These are phyloP conservation scores for Porites australiensis DNA, from an alignment of 64 coral and sea anemone genomes.

Conservation along the genomic window DNA sequence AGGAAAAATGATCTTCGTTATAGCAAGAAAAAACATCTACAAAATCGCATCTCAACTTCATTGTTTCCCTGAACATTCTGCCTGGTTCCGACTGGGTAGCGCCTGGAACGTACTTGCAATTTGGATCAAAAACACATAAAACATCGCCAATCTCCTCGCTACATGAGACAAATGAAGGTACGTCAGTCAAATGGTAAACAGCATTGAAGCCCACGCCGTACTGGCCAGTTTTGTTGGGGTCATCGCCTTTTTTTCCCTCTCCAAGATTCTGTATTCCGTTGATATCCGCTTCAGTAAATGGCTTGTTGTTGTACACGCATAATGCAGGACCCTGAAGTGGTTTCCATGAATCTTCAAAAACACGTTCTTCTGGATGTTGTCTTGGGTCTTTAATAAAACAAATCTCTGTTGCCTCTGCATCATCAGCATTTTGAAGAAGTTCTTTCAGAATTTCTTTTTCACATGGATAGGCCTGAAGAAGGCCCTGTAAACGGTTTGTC, in stretches of 20 bases:
- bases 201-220: conserved; percentile 97
- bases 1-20: conserved; percentile 19
- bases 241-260: conserved; percentile 89
- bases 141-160: conserved; percentile 66
- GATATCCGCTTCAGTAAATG: conserved; percentile 76
- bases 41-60: conserved; percentile 44
- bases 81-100: conserved; percentile 61
- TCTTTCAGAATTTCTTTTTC: conserved; percentile 92
- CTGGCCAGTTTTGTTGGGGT: conserved; percentile 92
- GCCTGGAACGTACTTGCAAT: conserved; percentile 67
- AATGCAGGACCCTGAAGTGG: conserved; percentile 84
- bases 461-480: conserved; percentile 77
- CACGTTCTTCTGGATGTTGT: conserved; percentile 41
- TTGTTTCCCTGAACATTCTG: conserved; percentile 38
- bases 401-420: conserved; percentile 88
- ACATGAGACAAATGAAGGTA: conserved; percentile 74
- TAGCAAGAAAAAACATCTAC: conserved; percentile 76
- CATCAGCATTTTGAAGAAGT: conserved; percentile 95
- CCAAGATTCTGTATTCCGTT: conserved; percentile 82
- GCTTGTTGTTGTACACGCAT: conserved; percentile 89
- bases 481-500: conserved; percentile 75
- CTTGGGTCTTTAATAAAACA: conserved; percentile 81
- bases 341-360: conserved; percentile 85
- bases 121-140: conserved; percentile 86
- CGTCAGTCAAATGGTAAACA: conserved; percentile 94